These are phyloP conservation scores for Okapia johnstoni DNA, from an alignment of 2,113 vertebrate species.

Conservation along the genomic window DNA sequence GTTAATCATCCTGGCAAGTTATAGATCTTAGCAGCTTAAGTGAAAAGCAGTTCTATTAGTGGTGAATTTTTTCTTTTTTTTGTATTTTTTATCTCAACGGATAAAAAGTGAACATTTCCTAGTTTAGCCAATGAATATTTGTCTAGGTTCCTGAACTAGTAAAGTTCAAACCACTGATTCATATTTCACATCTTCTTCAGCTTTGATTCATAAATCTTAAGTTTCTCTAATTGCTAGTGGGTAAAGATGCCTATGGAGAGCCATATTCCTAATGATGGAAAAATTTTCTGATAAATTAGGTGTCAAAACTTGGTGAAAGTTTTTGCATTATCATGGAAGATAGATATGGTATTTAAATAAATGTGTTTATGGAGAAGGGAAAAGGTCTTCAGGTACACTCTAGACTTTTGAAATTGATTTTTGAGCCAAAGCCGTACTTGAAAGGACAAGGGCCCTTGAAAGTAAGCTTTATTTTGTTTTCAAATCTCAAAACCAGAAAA, in stretches of 20 bases:
- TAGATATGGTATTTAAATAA: background rate
- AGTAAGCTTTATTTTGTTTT: slow-evolving; percentile 51
- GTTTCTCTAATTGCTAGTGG: slow-evolving; percentile 3
- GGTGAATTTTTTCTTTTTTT: background rate
- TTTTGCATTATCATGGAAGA: background rate
- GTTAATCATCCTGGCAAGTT: background rate
- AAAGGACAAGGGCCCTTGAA: slow-evolving; percentile 36
- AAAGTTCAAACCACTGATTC: slow-evolving; percentile 32
- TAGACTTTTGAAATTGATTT: slow-evolving; percentile 21
- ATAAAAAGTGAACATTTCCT: background rate
- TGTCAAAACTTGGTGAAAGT: background rate
- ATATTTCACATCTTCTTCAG: slow-evolving; percentile 13
- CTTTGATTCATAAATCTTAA: slow-evolving; percentile 45
- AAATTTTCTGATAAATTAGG: slow-evolving; percentile 16
- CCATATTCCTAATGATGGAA: slow-evolving; percentile 52
- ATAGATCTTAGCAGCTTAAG: background rate
- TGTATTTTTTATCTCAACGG: background rate
- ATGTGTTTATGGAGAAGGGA: background rate
- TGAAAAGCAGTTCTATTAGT: background rate
- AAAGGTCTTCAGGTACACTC: background rate
- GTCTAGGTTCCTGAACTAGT: slow-evolving; percentile 10
- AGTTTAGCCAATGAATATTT: background rate
- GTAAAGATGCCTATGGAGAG: slow-evolving; percentile 23
- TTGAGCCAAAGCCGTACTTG: slow-evolving; percentile 14
- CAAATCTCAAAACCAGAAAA: slow-evolving; percentile 40